Conservation (phyloP, 1,140 invertebrate species). For the Zaprionus davidi region DNA sequence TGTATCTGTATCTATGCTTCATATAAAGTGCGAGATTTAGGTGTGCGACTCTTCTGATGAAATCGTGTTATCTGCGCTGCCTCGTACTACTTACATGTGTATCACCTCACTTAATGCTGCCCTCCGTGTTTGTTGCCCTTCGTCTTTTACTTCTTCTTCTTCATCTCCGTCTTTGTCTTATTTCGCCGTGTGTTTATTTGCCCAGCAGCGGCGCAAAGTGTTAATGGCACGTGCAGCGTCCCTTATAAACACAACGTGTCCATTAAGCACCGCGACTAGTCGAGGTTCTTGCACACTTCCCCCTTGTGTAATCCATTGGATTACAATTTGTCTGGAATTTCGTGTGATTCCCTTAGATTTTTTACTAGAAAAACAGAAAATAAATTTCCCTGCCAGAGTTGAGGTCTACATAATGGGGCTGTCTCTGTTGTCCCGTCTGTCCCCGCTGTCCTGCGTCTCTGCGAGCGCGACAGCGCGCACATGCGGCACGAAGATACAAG, state of each 20-base stretch:
- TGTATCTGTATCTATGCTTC: conserved; percentile 21
- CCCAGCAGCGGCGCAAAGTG: conserved; percentile 56
- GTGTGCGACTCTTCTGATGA: conserved; percentile 62
- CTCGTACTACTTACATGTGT: conserved; percentile 21
- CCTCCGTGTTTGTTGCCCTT: conserved; percentile 2
- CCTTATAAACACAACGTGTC: neutral
- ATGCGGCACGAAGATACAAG: conserved; percentile 28
- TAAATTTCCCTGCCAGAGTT: neutral
- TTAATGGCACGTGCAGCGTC: conserved; percentile 79
- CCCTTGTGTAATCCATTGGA: conserved; percentile 1
- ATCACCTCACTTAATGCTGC: neutral
- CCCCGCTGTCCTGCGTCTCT: neutral
- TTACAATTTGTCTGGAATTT: conserved; percentile 11
- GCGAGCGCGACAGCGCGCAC: conserved; percentile 14
- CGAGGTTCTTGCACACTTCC: neutral
- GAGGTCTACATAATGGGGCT: neutral
- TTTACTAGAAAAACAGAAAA: neutral
- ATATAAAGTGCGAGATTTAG: conserved; percentile 50
- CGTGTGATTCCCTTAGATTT: neutral
- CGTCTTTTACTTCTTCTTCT: neutral
- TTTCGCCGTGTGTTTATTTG: conserved; percentile 44
- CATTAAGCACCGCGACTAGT: neutral
- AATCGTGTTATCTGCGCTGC: conserved; percentile 68
- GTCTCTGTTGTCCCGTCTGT: neutral
- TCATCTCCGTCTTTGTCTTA: neutral